Percentiles rank a stretch among this genome's conserved stretches.
Evolutionary conservation across 1,140 invertebrate species (phyloP).

Genomic region (Globodera rostochiensis): DNA sequence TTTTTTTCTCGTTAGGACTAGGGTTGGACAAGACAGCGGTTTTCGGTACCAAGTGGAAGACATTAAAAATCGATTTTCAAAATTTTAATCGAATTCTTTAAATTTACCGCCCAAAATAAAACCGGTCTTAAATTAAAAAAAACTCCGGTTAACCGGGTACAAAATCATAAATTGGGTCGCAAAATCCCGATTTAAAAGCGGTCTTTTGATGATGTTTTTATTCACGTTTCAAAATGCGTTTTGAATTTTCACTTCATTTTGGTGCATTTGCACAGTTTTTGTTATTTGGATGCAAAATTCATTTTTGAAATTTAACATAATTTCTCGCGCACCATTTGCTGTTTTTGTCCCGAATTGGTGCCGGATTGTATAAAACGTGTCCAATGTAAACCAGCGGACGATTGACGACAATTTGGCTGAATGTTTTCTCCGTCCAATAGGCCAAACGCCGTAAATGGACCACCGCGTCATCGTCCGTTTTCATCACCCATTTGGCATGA

Average conservation of each 20-base stretch:
- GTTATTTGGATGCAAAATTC: background rate
- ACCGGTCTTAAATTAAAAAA: background rate
- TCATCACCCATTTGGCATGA: slow-evolving; percentile 31
- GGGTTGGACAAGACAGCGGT: too few species aligned
- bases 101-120: background rate
- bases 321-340: slow-evolving; percentile 19
- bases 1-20: too few species aligned
- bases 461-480: slow-evolving; percentile 41
- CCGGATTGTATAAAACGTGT: background rate
- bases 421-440: slow-evolving; percentile 30
- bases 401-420: background rate
- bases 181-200: background rate
- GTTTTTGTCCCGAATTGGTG: background rate
- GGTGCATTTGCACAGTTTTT: too few species aligned
- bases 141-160: background rate
- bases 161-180: background rate
- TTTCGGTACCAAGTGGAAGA: too few species aligned
- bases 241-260: too few species aligned
- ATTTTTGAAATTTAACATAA: background rate
- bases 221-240: background rate
- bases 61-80: background rate
- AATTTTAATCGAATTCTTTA: background rate
- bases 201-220: background rate
- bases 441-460: slow-evolving; percentile 25
- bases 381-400: slow-evolving; percentile 20